phyloP scores from a whole-genome alignment of 2,797 vertebrate species.

The Perdix hodgsoniae region DNA sequence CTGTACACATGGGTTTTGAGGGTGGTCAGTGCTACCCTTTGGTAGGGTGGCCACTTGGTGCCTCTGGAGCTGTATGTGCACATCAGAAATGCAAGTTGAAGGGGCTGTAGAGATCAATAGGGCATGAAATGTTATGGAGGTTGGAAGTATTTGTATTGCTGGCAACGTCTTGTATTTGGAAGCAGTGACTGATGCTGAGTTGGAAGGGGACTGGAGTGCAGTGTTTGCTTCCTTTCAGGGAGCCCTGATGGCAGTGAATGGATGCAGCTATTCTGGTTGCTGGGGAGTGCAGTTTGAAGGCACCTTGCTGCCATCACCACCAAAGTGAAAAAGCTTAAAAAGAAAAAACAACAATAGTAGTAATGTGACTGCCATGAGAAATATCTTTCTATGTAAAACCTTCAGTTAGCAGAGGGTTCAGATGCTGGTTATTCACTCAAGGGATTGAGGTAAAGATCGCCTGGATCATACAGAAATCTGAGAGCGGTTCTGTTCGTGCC shows the following conservation, averaged over 20 bases:
- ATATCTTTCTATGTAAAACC: background rate
- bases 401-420: background rate
- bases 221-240: background rate
- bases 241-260: background rate
- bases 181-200: background rate
- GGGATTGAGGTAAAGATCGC: background rate
- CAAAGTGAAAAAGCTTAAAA: background rate
- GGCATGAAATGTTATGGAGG: background rate
- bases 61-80: accelerated
- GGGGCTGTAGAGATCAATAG: background rate
- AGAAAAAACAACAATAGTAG: background rate
- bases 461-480: background rate
- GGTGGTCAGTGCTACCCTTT: accelerated
- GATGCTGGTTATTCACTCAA: background rate
- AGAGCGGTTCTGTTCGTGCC: background rate
- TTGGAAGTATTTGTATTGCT: background rate
- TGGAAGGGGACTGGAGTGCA: background rate
- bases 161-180: background rate
- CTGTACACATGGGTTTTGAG: background rate
- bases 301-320: background rate
- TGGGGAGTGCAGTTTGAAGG: background rate
- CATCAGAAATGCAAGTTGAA: background rate
- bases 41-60: background rate
- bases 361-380: background rate
- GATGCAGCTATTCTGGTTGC: background rate